Evolutionary conservation across 2,888 invertebrate genomes (phyloP).

Genomic region (Helleia helle): DNA sequence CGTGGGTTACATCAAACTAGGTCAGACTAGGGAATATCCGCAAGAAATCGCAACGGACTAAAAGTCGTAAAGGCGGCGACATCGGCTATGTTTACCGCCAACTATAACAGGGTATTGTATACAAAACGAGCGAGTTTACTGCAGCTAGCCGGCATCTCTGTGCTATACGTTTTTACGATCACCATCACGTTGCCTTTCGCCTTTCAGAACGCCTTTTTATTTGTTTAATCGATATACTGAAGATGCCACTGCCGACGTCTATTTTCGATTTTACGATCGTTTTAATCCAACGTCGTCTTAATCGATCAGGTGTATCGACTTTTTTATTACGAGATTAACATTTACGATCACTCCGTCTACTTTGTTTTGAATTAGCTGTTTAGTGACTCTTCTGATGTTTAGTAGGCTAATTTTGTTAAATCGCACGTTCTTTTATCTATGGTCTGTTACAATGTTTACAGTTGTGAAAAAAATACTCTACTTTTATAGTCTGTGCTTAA

Average conservation of each 20-base stretch:
- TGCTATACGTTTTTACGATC: constrained; percentile 69
- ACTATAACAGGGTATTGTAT: constrained; percentile 67
- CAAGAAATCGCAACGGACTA: constrained; percentile 47
- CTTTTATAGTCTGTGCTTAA: background rate
- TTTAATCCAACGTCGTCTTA: constrained; percentile 53
- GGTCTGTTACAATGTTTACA: constrained; percentile 5
- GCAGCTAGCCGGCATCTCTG: constrained; percentile 67
- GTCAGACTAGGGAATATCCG: constrained; percentile 35
- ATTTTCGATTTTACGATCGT: constrained; percentile 57
- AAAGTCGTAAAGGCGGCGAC: constrained; percentile 70
- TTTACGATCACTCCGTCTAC: constrained; percentile 64
- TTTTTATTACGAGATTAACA: constrained; percentile 63
- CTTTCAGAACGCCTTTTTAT: constrained; percentile 68
- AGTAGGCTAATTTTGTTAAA: constrained; percentile 32
- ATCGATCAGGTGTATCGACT: constrained; percentile 62
- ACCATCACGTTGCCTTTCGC: constrained; percentile 64
- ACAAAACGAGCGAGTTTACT: constrained; percentile 67
- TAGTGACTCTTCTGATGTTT: constrained; percentile 38
- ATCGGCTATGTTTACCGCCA: constrained; percentile 62
- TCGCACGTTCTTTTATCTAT: constrained; percentile 6
- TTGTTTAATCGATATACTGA: constrained; percentile 72
- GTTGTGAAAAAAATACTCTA: constrained; percentile 15
- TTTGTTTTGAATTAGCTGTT: constrained; percentile 54
- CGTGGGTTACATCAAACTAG: constrained; percentile 8
- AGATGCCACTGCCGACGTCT: constrained; percentile 54